Base-by-base conservation (phyloP, 2,888 invertebrate species). In the Quadriops clusia region DNA sequence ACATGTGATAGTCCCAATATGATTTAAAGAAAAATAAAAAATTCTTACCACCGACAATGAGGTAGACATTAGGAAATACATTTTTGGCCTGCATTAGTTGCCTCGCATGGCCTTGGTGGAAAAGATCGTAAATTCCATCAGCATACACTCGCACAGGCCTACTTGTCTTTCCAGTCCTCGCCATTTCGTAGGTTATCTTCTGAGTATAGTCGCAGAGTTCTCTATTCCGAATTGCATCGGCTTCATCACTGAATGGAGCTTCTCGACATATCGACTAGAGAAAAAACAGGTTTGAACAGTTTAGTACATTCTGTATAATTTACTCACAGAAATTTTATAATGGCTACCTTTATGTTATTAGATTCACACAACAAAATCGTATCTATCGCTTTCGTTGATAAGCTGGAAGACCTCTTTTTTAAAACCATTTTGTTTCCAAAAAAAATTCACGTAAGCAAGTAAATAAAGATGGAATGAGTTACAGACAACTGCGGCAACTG, bases 91-190 rank as follows among this genome's bases (percentile, higher is more conserved):
- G 98, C 77, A 93, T 82, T 40, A 97, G 68, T 58, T 98, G 97
- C 36, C 94, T 68, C 29, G 97, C 93, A 64, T 98, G 98, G 2
- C 98, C 98, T 62, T 94, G 91, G 67, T 98, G 98, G 65, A 98
- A 98, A 56, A 98, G 75, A 66, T 98, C 98, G 61, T 97, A 98
- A 55, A 98, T 95, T 46, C 98, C 98, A 67, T 98, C 98, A 2
- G 97, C 91, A 65, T 98, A 98, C 17, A 99, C 90, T 44, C 98
- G 74, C 35, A 97, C 81, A 44, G 79, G 79, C 32, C 98, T 73
- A 15, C 76, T 70, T 16, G 83, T 83, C 64, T 68, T 72, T 32
- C 90, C 91, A 30, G 74, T 72, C 46, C 70, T 68, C 7, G 97
- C 97, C 65, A 77, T 76, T 46, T 90, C 86, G 46, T 85, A 73